Base-by-base conservation (phyloP, 2,797 vertebrate genomes). In the Periparus ater region DNA sequence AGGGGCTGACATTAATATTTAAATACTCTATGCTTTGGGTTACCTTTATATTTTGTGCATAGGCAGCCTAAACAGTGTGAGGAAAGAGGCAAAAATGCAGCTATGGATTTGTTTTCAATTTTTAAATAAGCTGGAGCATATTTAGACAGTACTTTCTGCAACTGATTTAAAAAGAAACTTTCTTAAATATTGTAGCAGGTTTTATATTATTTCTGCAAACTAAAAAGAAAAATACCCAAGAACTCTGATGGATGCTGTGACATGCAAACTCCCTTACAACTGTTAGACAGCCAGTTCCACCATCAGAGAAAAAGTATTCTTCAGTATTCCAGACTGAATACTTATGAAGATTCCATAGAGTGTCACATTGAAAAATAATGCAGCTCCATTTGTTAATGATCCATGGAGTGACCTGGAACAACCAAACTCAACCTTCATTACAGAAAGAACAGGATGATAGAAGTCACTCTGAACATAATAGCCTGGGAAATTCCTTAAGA, bases 291-390 rank as follows among this genome's bases (percentile, higher is more conserved):
- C 60, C 55, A 68, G 38, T 36, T 68, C 17, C 36, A 71, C 11
- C 16, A 40, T 18, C 42, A 44, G 50, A 77, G 40, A 71, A 87
- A 79, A n/a, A 36, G 27, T 38, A 23, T n/a, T 30, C 22, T 80
- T 93, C 36, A 65, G 9, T 65, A 82, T 93, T 94, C 82, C 76
- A 86, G 68, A 67, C 20, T 61, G 55, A 91, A 72, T 96, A 90
- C 45, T 89, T 79, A 61, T 6, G 30, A 85, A 88, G 34, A 45
- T 76, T 95, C 66, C 77, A 74, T 7, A 29, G n/a, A 74, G 5
- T 51, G 45, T 82, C 74, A 50, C 47, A 54, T 77, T 61, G 74
- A 61, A 92, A 92, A 95, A 92, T 75, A 63, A 55, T 77, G 22
- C 68, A 75, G 38, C 21, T 85, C 42, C 34, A 36, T 85, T 83